Evolutionary conservation across 2,888 invertebrate species (phyloP).

Genomic region (Ennomos erosarius): DNA sequence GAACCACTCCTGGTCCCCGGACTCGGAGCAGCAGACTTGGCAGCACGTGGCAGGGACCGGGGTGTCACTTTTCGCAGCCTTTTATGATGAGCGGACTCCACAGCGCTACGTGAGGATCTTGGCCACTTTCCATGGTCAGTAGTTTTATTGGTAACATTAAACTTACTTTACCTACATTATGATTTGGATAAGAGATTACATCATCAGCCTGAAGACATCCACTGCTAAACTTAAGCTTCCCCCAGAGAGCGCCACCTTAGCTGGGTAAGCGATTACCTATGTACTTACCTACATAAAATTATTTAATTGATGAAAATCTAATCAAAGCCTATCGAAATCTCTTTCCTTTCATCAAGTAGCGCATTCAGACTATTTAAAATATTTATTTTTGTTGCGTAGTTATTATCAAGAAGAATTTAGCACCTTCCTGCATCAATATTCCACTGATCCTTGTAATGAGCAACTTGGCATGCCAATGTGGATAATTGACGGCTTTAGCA

Average conservation of each 20-base stretch:
- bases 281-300: too few species aligned
- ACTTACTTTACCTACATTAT: too few species aligned
- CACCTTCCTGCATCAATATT: slow-evolving; percentile 9
- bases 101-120: slow-evolving; percentile 74
- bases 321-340: too few species aligned
- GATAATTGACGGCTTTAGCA: slow-evolving; percentile 25
- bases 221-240: too few species aligned
- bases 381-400: too few species aligned
- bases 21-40: slow-evolving; percentile 59
- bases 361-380: too few species aligned
- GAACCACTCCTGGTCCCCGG: slow-evolving; percentile 68
- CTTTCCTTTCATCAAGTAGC: too few species aligned
- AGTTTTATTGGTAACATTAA: neutral
- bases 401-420: neutral
- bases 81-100: slow-evolving; percentile 78
- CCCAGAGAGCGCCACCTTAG: too few species aligned
- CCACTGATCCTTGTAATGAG: slow-evolving; percentile 20
- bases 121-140: slow-evolving; percentile 71
- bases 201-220: too few species aligned
- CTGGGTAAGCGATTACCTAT: too few species aligned
- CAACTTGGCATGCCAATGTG: slow-evolving; percentile 9
- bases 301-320: too few species aligned
- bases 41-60: slow-evolving; percentile 70
- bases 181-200: too few species aligned
- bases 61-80: slow-evolving; percentile 81